phyloP scores from a whole-genome alignment of 2,797 vertebrate species.

The Acanthopagrus latus region DNA sequence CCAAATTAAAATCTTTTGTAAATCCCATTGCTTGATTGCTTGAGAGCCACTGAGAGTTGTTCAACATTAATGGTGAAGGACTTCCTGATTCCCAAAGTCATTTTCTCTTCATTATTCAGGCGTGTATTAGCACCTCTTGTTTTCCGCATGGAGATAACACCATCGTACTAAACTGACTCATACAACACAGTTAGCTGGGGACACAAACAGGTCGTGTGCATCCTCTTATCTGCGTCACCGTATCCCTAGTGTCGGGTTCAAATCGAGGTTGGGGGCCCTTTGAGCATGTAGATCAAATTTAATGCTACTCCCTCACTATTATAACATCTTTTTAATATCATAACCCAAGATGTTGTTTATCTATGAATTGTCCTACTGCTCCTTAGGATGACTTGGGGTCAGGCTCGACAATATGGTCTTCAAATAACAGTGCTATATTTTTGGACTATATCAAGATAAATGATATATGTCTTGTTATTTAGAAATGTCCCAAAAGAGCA shows the following conservation, averaged over 20 bases:
- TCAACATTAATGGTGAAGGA: slow-evolving; percentile 83
- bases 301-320: neutral
- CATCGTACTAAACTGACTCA: slow-evolving; percentile 57
- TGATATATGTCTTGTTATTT: too few relatives aligned
- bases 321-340: neutral
- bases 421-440: too few relatives aligned
- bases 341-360: neutral
- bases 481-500: too few relatives aligned
- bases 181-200: slow-evolving; percentile 27
- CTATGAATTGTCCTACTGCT: neutral
- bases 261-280: slow-evolving; percentile 3
- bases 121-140: slow-evolving; percentile 77
- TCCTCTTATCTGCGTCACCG: slow-evolving; percentile 11
- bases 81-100: slow-evolving; percentile 83
- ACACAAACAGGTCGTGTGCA: slow-evolving; percentile 40
- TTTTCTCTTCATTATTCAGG: slow-evolving; percentile 81
- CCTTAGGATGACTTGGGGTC: neutral
- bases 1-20: slow-evolving; percentile 87
- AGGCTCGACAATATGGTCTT: too few relatives aligned
- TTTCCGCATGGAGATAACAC: slow-evolving; percentile 71
- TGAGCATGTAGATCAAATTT: neutral
- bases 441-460: too few relatives aligned
- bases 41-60: slow-evolving; percentile 84
- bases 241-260: slow-evolving; percentile 16
- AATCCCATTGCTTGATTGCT: slow-evolving; percentile 86